Conservation (phyloP, 2,113 vertebrate genomes). For the Vimba vimba region DNA sequence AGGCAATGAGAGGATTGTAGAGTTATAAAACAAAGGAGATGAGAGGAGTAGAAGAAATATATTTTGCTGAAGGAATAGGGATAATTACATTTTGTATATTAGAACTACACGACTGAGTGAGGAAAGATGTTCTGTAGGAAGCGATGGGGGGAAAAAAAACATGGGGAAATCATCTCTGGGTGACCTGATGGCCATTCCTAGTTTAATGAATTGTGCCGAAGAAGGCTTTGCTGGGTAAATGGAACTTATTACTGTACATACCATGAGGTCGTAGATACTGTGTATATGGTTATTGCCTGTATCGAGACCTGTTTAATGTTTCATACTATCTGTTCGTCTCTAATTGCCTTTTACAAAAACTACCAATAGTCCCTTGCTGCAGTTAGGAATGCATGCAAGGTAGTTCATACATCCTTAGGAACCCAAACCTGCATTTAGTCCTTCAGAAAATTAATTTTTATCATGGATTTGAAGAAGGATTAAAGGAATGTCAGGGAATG, state of each 20-base stretch:
- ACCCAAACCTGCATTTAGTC: conserved; percentile 68
- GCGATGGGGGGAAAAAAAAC: background rate
- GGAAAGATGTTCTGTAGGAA: conserved; percentile 44
- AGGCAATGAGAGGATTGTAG: conserved; percentile 41
- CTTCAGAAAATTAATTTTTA: conserved; percentile 73
- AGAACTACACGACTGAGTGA: conserved; percentile 29
- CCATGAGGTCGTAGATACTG: background rate
- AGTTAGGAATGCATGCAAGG: conserved; percentile 65
- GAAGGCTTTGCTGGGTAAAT: conserved; percentile 37
- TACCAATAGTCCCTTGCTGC: conserved; percentile 57
- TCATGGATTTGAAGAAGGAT: conserved; percentile 64
- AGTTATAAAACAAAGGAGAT: conserved; percentile 5
- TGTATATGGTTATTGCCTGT: conserved; percentile 22
- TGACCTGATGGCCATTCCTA: conserved; percentile 15
- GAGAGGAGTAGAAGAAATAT: conserved; percentile 26
- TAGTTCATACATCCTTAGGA: conserved; percentile 64
- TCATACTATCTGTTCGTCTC: background rate
- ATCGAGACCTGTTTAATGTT: conserved; percentile 18
- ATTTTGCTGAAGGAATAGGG: conserved; percentile 46
- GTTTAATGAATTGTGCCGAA: conserved; percentile 40
- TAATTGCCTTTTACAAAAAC: conserved; percentile 33
- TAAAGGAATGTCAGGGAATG: conserved; percentile 72
- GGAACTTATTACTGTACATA: conserved; percentile 30
- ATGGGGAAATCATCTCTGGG: conserved; percentile 27
- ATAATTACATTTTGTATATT: conserved; percentile 52